Evolutionary conservation across 2,888 invertebrate genomes (phyloP).

Genomic region (Eurois occulta): DNA sequence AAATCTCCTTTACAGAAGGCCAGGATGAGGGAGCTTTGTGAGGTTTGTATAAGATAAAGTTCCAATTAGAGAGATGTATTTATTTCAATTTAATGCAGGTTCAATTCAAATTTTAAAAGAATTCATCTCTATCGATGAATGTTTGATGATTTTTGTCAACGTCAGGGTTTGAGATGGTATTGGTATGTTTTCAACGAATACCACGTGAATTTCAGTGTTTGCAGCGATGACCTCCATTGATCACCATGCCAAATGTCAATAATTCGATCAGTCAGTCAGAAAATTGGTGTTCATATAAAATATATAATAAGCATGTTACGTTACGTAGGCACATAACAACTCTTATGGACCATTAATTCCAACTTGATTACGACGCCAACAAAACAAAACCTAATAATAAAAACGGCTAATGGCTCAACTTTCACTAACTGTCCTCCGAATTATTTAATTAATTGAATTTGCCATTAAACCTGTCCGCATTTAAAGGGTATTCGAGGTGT

Average conservation of each 20-base stretch:
- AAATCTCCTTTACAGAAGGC: constrained; percentile 88
- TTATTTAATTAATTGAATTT: constrained; percentile 59
- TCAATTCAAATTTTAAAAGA: not conserved
- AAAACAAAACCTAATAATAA: constrained; percentile 57
- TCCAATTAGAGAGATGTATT: not conserved
- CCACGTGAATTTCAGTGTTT: not conserved
- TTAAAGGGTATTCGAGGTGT: constrained; percentile 48
- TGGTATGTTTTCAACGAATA: not conserved
- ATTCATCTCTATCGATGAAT: not conserved
- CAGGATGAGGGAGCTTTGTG: constrained; percentile 88
- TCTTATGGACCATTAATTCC: constrained; percentile 38
- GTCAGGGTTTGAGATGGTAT: not conserved
- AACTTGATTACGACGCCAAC: constrained; percentile 40
- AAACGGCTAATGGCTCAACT: constrained; percentile 58
- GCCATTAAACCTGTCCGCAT: constrained; percentile 47
- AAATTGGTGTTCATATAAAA: not conserved
- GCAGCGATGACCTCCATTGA: not conserved
- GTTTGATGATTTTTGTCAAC: not conserved
- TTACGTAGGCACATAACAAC: not conserved
- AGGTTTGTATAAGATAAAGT: constrained; percentile 72
- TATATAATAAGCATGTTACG: not conserved
- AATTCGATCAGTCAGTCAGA: not conserved
- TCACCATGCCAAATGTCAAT: not conserved
- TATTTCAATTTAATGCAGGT: not conserved
- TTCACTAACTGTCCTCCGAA: constrained; percentile 49